These are phyloP conservation scores for Rhyzopertha dominica DNA, from an alignment of 1,140 invertebrate genomes.

Conservation along the genomic window DNA sequence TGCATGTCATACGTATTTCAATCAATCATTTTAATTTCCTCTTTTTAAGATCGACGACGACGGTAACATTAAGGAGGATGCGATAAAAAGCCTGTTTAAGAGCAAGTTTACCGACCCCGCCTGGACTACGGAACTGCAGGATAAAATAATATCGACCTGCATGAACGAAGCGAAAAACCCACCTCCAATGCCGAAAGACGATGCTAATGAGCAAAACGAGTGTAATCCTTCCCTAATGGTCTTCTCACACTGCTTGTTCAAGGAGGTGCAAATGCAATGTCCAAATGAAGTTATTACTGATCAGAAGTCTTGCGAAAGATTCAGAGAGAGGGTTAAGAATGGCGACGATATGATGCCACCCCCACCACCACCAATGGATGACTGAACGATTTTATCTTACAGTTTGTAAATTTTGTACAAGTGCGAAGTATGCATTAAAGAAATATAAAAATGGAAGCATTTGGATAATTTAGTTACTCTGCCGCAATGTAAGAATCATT, in stretches of 20 bases:
- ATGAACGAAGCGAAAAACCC: conserved; percentile 33
- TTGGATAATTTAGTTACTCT: too few relatives aligned
- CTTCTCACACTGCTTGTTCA: conserved; percentile 42
- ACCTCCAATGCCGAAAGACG: conserved; percentile 20
- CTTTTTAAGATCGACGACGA: conserved; percentile 35
- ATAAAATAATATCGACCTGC: conserved; percentile 37
- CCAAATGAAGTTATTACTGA: conserved; percentile 43
- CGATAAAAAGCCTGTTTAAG: conserved; percentile 31
- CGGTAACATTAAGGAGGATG: conserved; percentile 33
- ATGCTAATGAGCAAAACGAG: conserved; percentile 17
- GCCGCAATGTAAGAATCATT: too few relatives aligned
- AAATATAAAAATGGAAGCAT: too few relatives aligned
- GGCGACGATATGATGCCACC: conserved; percentile 22
- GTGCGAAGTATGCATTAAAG: too few relatives aligned
- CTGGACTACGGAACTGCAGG: conserved; percentile 35
- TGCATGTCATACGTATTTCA: background rate
- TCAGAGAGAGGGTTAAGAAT: conserved; percentile 39
- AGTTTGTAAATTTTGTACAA: too few relatives aligned
- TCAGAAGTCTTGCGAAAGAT: conserved; percentile 33
- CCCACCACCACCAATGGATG: conserved; percentile 10
- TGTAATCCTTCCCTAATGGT: conserved; percentile 41
- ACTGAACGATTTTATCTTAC: too few relatives aligned
- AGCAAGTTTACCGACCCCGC: conserved; percentile 31
- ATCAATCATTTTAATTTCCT: conserved; percentile 2
- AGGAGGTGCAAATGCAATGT: conserved; percentile 42